phyloP scores from a whole-genome alignment of 1,140 invertebrate species.

The Diuraphis noxia region DNA sequence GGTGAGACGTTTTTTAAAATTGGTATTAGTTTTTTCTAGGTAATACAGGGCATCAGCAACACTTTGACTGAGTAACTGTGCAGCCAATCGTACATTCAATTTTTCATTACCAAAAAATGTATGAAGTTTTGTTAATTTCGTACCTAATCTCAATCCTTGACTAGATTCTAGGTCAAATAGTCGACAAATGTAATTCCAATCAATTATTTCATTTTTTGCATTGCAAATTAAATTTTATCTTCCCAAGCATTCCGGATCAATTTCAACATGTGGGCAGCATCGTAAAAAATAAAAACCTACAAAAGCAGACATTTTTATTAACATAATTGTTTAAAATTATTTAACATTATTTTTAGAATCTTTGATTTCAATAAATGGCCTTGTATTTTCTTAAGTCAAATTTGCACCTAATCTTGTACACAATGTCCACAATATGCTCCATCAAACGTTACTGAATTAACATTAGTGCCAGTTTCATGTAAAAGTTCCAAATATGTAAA shows the following conservation, averaged over 20 bases:
- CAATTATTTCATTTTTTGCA: not conserved
- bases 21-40: too few relatives aligned
- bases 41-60: not conserved
- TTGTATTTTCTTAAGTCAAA: not conserved
- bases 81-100: slow-evolving; percentile 19
- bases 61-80: not conserved
- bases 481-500: too few relatives aligned
- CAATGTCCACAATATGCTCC: not conserved
- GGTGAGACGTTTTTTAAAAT: too few relatives aligned
- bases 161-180: not conserved
- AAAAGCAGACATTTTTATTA: too few relatives aligned
- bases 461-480: not conserved
- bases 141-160: not conserved
- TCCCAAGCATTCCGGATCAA: not conserved
- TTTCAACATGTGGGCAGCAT: not conserved
- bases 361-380: not conserved
- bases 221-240: not conserved
- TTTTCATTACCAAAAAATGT: not conserved
- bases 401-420: not conserved
- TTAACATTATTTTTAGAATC: not conserved
- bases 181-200: not conserved
- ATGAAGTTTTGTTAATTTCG: not conserved
- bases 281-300: not conserved
- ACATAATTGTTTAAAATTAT: too few relatives aligned
- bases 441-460: not conserved